These are phyloP conservation scores for Hypselothyrea guttata DNA, from an alignment of 2,888 invertebrate species.

Conservation along the genomic window DNA sequence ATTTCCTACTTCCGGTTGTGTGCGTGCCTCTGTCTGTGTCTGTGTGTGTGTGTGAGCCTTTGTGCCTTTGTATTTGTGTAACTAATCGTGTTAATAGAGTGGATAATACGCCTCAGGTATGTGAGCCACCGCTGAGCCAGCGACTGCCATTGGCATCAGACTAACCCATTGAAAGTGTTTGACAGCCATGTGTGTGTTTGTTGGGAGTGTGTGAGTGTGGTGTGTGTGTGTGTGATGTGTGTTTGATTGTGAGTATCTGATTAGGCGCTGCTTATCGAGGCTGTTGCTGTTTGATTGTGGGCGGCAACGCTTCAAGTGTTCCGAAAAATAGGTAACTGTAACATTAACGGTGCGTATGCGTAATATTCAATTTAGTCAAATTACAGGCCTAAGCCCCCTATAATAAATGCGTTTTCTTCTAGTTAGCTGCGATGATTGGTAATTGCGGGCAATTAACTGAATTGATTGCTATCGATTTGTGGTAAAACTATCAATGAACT, in stretches of 20 bases:
- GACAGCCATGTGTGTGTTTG: constrained; percentile 10
- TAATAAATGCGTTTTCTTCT: constrained; percentile 14
- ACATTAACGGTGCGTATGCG: constrained; percentile 65
- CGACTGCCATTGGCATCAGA: constrained; percentile 52
- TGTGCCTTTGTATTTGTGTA: constrained; percentile 74
- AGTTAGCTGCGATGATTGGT: constrained; percentile 35
- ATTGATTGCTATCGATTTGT: constrained; percentile 60
- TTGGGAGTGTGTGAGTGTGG: constrained; percentile 11
- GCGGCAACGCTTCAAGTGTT: constrained; percentile 44
- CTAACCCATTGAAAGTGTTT: constrained; percentile 55
- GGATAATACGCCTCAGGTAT: constrained; percentile 77
- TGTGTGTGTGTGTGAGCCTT: constrained; percentile 39
- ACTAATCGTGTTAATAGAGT: constrained; percentile 79
- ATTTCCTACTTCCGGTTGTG: constrained; percentile 61
- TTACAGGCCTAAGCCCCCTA: constrained; percentile 43
- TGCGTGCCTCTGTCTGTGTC: constrained; percentile 14
- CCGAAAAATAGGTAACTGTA: constrained; percentile 24
- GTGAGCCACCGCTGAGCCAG: constrained; percentile 46
- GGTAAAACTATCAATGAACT: constrained; percentile 22
- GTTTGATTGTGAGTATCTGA: constrained; percentile 40
- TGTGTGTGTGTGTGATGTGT: constrained; percentile 1
- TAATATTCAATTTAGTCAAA: constrained; percentile 67
- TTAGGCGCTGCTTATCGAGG: constrained; percentile 41
- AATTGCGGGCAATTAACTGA: constrained; percentile 58
- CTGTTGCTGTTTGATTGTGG: constrained; percentile 24